These are phyloP conservation scores for Tenthredo notha DNA, from an alignment of 2,888 invertebrate species.

Conservation along the genomic window DNA sequence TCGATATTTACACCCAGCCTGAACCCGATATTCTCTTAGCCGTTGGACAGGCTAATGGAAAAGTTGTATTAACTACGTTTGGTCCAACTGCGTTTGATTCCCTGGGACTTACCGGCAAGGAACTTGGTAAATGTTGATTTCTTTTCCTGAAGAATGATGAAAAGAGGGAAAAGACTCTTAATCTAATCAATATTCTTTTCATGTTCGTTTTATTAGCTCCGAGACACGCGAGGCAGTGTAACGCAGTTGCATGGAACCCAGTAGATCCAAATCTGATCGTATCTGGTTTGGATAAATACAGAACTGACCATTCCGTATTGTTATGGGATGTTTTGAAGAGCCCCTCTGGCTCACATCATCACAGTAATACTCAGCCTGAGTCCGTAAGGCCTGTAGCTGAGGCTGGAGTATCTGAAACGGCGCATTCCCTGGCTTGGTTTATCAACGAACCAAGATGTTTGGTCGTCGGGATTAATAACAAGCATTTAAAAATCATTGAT, in stretches of 20 bases:
- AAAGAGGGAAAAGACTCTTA: background rate
- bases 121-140: slow-evolving; percentile 83
- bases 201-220: slow-evolving; percentile 83
- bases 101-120: slow-evolving; percentile 86
- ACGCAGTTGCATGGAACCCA: slow-evolving; percentile 93
- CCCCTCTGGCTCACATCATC: slow-evolving; percentile 74
- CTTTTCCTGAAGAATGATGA: background rate
- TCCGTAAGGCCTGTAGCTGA: slow-evolving; percentile 84
- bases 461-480: slow-evolving; percentile 94
- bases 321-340: slow-evolving; percentile 91
- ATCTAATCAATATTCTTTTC: background rate
- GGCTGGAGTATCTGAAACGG: slow-evolving; percentile 90
- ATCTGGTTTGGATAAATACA: slow-evolving; percentile 93
- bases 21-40: slow-evolving; percentile 91
- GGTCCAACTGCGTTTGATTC: slow-evolving; percentile 86
- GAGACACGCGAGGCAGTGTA: slow-evolving; percentile 91
- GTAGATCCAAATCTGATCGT: slow-evolving; percentile 90
- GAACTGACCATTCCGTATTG: slow-evolving; percentile 92
- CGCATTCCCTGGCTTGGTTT: slow-evolving; percentile 93
- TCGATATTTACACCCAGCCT: slow-evolving; percentile 91
- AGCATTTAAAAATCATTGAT: slow-evolving; percentile 93
- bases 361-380: slow-evolving; percentile 79
- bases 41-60: slow-evolving; percentile 94
- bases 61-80: slow-evolving; percentile 89
- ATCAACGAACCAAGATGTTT: slow-evolving; percentile 86